Conservation (phyloP, 2,797 vertebrate species). For the Carduelis carduelis region DNA sequence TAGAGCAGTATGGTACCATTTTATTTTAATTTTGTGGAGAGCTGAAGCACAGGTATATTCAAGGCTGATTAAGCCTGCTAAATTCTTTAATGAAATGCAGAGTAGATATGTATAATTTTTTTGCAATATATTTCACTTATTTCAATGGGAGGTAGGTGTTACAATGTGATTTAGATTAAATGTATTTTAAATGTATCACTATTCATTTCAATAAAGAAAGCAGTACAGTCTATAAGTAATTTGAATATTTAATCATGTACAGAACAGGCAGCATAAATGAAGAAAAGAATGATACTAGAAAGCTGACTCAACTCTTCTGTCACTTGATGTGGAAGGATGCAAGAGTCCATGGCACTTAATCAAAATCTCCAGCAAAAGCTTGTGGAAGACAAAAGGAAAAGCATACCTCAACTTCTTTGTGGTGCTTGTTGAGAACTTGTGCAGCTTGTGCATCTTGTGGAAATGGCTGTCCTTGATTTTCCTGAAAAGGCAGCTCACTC, state of each 20-base stretch:
- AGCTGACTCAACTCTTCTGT: background rate
- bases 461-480: background rate
- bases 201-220: conserved; percentile 14
- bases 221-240: background rate
- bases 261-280: background rate
- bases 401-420: background rate
- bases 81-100: background rate
- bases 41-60: background rate
- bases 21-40: background rate
- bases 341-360: background rate
- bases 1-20: background rate
- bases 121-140: background rate
- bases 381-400: background rate
- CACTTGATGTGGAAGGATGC: background rate
- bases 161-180: background rate
- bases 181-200: background rate
- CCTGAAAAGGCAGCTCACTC: background rate
- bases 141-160: background rate
- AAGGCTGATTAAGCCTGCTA: background rate
- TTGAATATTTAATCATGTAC: background rate
- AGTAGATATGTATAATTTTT: background rate
- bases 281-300: background rate
- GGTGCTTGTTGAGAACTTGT: rapidly evolving
- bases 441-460: background rate
- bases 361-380: background rate